Conservation (phyloP, 2,113 vertebrate species). For the Collichthys lucidus region DNA sequence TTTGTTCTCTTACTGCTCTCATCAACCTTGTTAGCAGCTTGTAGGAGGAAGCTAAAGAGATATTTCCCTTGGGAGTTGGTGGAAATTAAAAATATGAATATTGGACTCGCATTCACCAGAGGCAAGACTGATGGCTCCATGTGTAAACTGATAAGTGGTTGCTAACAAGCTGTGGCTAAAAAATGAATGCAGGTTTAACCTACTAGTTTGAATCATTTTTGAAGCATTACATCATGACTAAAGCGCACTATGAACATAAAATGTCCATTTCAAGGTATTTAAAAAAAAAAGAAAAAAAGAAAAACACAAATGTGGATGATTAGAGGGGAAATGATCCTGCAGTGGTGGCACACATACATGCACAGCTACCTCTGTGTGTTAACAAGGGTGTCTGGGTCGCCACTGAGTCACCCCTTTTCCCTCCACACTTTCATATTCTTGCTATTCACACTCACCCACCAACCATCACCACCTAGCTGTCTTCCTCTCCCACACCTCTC, state of each 20-base stretch:
- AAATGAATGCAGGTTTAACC: background rate
- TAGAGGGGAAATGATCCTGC: background rate
- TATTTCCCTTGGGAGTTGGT: background rate
- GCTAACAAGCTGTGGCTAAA: too few species aligned
- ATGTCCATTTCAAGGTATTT: background rate
- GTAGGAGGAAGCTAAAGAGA: background rate
- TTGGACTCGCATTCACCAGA: background rate
- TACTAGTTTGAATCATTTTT: background rate
- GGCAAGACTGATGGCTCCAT: background rate
- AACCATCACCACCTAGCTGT: conserved; percentile 27
- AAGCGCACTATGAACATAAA: background rate
- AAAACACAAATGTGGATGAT: background rate
- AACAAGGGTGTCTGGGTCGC: conserved; percentile 22
- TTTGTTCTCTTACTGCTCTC: background rate
- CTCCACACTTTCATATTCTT: conserved; percentile 30
- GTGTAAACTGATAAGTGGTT: background rate
- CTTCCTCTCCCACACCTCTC: conserved; percentile 28
- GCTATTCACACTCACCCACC: conserved; percentile 35
- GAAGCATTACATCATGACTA: background rate
- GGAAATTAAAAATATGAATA: background rate
- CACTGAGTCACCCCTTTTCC: conserved; percentile 49
- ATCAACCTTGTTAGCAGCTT: background rate
- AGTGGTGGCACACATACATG: background rate
- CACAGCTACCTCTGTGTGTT: conserved; percentile 12
- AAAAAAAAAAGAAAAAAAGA: background rate